These are phyloP conservation scores for Napeogenes inachia DNA, from an alignment of 2,888 invertebrate genomes.

Conservation along the genomic window DNA sequence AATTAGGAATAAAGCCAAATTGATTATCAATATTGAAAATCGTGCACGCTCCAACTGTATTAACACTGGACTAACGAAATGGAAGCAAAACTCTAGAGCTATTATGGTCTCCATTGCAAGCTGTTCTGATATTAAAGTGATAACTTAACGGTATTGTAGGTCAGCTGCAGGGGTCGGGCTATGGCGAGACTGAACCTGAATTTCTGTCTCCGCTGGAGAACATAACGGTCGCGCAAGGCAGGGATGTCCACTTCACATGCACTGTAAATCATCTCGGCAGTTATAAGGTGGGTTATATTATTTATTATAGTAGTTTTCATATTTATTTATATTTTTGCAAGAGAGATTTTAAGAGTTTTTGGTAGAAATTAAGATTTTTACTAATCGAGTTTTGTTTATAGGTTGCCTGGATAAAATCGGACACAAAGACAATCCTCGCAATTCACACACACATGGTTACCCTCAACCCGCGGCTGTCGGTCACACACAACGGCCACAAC, in stretches of 20 bases:
- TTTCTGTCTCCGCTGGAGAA: conserved; percentile 91
- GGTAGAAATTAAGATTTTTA: no score
- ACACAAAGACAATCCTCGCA: conserved; percentile 91
- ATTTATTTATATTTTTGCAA: background rate
- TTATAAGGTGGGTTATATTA: conserved; percentile 82
- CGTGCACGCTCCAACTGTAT: conserved; percentile 13
- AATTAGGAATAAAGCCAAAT: conserved; percentile 21
- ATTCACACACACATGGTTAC: conserved; percentile 94
- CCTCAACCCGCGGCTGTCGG: conserved; percentile 88
- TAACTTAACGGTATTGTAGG: conserved; percentile 35
- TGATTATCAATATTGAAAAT: conserved; percentile 19
- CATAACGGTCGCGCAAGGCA: conserved; percentile 89
- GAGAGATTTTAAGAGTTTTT: no score
- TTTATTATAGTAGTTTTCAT: background rate
- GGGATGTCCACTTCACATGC: conserved; percentile 93
- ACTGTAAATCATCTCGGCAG: conserved; percentile 91
- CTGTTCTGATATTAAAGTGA: conserved; percentile 36
- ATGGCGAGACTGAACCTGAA: conserved; percentile 79
- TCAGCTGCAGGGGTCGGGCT: conserved; percentile 48
- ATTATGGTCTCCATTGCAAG: conserved; percentile 34
- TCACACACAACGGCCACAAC: conserved; percentile 94
- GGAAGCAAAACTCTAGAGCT: conserved; percentile 17
- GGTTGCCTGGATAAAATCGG: conserved; percentile 96
- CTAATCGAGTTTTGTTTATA: conserved; percentile 46
- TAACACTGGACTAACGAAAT: conserved; percentile 11